These are phyloP conservation scores for Phaetusa simplex DNA, from an alignment of 2,113 vertebrate genomes.

Conservation along the genomic window DNA sequence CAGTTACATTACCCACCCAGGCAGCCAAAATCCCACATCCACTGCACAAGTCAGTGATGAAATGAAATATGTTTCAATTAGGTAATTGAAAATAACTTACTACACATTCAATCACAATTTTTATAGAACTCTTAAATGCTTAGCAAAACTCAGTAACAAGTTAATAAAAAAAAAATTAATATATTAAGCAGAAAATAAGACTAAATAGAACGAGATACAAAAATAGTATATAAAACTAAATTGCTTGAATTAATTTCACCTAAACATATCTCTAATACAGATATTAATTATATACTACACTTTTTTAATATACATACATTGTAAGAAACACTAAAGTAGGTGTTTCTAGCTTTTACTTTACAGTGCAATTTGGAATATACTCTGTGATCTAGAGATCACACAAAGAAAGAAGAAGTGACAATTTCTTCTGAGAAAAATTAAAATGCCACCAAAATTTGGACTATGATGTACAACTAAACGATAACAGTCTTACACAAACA, in stretches of 20 bases:
- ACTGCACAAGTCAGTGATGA: not conserved
- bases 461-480: not conserved
- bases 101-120: not conserved
- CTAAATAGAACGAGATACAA: not conserved
- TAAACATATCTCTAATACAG: not conserved
- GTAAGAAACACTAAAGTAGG: not conserved
- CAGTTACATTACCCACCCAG: not conserved
- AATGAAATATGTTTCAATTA: not conserved
- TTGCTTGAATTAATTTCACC: not conserved
- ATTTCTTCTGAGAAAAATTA: not conserved
- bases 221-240: not conserved
- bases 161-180: not conserved
- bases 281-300: not conserved
- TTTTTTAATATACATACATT: not conserved
- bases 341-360: not conserved
- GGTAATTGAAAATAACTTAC: not conserved
- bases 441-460: not conserved
- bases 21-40: not conserved
- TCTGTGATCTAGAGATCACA: not conserved
- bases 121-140: not conserved
- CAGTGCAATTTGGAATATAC: not conserved
- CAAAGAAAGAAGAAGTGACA: not conserved
- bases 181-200: not conserved
- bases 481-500: not conserved
- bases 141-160: not conserved